Base-by-base conservation (phyloP, 2,888 invertebrate species). In the Zele albiditarsus region DNA sequence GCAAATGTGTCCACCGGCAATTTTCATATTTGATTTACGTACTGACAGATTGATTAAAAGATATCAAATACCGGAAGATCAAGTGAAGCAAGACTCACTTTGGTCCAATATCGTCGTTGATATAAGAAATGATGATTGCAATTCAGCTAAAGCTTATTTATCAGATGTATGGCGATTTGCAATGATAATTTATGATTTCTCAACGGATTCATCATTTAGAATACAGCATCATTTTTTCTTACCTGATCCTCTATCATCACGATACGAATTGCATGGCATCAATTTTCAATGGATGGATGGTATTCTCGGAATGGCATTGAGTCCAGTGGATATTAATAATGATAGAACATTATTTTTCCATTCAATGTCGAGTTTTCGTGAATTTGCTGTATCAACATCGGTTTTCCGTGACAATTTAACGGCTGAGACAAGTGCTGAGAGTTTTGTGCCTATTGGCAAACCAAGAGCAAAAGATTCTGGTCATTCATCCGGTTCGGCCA, bases 271-370 rank as follows among this genome's bases (percentile, higher is more conserved):
- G 0, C 94, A 95, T 78, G 94, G 94, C 1, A 84, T 95, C 0
- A 93, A 94, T 79, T 96, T 95, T 84, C 94, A 95, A 83, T 96
- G 95, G 96, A 91, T 94, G 8, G 96, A 96, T 84, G 96, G 96
- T 0, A 91, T 96, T 27, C 95, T 96, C 83, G 95, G 95, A 0
- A 89, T 95, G 80, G 93, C 95, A 0, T 84, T 95, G 62, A 92
- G 94, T n/a, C 93, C 94, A 6, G 84, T 85, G 33, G 85, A 90
- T 80, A 86, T 90, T 2, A 84, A 90, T 71, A 86, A 88, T 25
- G 94, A 95, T 67, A 91, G 94, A 68, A 90, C 93, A 3, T 85
- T 96, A 28, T 96, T 93, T 84, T 96, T 95, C 86, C 95, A 96
- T 88, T 93, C 96, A 0, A 93, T 96, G 93, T 94, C 96, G 0